Conservation (phyloP, 35 echinoderm and acorn worm genomes). For the Apostichopus californicus region DNA sequence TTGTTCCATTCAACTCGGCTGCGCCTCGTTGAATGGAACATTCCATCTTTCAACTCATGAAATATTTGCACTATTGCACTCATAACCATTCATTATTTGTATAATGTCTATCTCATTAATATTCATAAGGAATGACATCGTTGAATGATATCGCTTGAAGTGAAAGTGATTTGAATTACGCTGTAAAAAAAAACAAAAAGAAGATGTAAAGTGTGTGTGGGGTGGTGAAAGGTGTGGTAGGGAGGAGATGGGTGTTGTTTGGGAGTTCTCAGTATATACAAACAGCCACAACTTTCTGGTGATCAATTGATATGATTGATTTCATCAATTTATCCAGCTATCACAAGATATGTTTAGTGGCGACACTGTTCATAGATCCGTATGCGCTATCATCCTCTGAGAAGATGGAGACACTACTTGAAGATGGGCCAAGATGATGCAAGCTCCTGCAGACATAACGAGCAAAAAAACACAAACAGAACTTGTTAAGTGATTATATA, state of each 20-base stretch:
- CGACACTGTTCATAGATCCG: conserved; percentile 7
- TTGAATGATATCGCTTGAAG: too few relatives aligned
- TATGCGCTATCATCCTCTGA: conserved; percentile 12
- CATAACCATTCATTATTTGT: too few relatives aligned
- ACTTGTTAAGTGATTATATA: not conserved
- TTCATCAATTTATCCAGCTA: not conserved
- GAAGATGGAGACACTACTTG: not conserved
- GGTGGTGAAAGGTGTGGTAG: not conserved
- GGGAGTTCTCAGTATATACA: too few relatives aligned
- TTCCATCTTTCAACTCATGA: too few relatives aligned
- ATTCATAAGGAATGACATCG: too few relatives aligned
- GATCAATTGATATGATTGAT: not conserved
- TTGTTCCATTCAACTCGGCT: too few relatives aligned
- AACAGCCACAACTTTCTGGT: not conserved
- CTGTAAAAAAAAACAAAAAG: too few relatives aligned
- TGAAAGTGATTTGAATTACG: too few relatives aligned
- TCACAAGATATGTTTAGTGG: not conserved
- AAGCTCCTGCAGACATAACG: not conserved
- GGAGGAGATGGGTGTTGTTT: too few relatives aligned
- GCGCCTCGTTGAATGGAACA: too few relatives aligned
- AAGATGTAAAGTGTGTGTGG: not conserved
- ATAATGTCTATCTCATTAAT: too few relatives aligned
- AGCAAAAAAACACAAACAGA: not conserved
- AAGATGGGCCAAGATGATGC: not conserved
- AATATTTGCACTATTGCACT: too few relatives aligned